Conservation (phyloP, 2,113 vertebrate genomes). For the Ictalurus furcatus region DNA sequence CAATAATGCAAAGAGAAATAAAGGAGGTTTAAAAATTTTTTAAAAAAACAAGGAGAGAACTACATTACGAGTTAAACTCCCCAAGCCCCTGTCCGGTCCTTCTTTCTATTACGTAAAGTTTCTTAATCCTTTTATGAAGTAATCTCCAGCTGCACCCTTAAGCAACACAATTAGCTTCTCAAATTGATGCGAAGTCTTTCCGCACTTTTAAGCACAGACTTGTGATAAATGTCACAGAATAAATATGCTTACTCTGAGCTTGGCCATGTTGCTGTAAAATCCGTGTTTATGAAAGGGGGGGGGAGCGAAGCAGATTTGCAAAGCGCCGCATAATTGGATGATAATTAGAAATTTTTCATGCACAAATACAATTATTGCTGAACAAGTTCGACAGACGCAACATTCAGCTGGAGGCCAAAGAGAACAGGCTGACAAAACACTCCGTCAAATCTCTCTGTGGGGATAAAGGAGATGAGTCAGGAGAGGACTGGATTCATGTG, state of each 20-base stretch:
- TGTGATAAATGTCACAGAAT: neutral
- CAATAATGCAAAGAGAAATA: neutral
- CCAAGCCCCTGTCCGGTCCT: neutral
- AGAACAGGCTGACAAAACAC: slow-evolving; percentile 15
- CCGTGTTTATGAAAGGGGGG: neutral
- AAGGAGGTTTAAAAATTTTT: neutral
- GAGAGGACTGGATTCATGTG: neutral
- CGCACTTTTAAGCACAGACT: neutral
- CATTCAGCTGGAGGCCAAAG: slow-evolving; percentile 40
- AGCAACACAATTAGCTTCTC: neutral
- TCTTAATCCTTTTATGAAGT: neutral
- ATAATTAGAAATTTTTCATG: slow-evolving; percentile 43
- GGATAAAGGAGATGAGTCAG: neutral
- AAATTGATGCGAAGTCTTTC: neutral
- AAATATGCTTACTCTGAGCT: slow-evolving; percentile 1
- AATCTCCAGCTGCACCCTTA: neutral
- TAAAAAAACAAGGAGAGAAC: neutral
- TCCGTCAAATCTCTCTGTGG: neutral
- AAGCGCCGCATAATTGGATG: slow-evolving; percentile 45
- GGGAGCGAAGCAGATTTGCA: slow-evolving; percentile 2
- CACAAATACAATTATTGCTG: slow-evolving; percentile 52
- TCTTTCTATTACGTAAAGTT: neutral
- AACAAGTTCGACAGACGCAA: slow-evolving; percentile 51
- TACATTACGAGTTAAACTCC: neutral
- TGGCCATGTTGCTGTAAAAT: neutral